Evolutionary conservation across 2,888 invertebrate genomes (phyloP).

Genomic region (Augiades crinisus): DNA sequence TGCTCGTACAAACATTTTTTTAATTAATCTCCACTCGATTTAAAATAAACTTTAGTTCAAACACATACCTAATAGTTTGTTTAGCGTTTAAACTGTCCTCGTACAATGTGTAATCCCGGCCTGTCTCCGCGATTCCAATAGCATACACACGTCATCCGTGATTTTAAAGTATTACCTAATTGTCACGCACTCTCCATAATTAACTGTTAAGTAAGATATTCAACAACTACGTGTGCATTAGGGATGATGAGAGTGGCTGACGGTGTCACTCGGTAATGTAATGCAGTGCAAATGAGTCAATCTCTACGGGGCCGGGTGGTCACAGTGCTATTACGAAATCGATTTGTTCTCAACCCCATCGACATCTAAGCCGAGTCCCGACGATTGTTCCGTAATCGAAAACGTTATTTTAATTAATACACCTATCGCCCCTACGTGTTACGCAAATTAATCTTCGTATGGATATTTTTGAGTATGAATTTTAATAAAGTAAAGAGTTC

Average conservation of each 20-base stretch:
- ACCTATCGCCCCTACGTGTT: not conserved
- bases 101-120: too few species aligned
- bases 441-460: not conserved
- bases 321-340: conserved; percentile 76
- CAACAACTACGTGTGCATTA: conserved; percentile 60
- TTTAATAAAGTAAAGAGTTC: too few species aligned
- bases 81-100: too few species aligned
- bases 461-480: not conserved
- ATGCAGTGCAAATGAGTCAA: conserved; percentile 81
- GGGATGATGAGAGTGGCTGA: conserved; percentile 76
- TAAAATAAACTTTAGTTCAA: too few species aligned
- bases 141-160: not conserved
- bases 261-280: conserved; percentile 78
- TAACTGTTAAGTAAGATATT: conserved; percentile 31
- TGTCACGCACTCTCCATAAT: conserved; percentile 16
- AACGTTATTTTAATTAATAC: conserved; percentile 43
- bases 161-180: conserved; percentile 1
- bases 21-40: too few species aligned
- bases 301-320: conserved; percentile 69
- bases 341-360: conserved; percentile 57
- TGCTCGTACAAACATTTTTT: too few species aligned
- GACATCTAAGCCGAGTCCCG: conserved; percentile 24
- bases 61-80: too few species aligned
- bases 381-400: conserved; percentile 40
- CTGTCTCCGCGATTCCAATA: not conserved